Percentiles rank a stretch among this genome's conserved stretches.
Evolutionary conservation across 2,113 vertebrate genomes (phyloP).

Genomic region (Equus quagga): DNA sequence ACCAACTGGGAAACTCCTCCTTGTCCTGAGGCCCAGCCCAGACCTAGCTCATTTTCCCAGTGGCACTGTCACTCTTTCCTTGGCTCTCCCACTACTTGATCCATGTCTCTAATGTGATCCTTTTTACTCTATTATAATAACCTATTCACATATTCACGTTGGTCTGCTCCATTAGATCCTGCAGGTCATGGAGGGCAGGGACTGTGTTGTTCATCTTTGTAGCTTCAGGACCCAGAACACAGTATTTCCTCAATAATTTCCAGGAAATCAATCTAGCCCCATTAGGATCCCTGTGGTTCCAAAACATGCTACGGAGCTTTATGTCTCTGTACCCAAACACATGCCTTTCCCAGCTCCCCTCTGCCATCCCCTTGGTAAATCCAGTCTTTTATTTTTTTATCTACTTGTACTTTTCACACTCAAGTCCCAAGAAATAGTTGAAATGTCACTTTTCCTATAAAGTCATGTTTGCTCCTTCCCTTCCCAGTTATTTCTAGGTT

Average conservation of each 20-base stretch:
- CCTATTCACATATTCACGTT: background rate
- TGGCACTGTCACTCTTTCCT: background rate
- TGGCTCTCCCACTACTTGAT: background rate
- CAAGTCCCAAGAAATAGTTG: background rate
- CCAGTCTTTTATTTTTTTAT: slow-evolving; percentile 4
- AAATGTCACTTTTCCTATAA: slow-evolving; percentile 22
- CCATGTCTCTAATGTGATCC: background rate
- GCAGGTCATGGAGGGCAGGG: background rate
- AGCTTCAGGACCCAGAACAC: slow-evolving; percentile 3
- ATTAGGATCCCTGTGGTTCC: background rate
- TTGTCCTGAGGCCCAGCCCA: background rate
- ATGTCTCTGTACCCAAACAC: background rate
- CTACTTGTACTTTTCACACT: background rate
- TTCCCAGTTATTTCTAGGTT: background rate
- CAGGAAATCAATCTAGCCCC: background rate
- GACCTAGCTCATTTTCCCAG: background rate
- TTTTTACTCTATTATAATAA: background rate
- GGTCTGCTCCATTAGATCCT: background rate
- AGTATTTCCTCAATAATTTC: slow-evolving; percentile 20
- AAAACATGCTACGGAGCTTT: background rate
- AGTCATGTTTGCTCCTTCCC: slow-evolving; percentile 1
- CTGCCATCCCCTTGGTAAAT: background rate
- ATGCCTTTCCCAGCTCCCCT: background rate
- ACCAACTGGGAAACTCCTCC: background rate
- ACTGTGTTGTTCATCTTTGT: background rate